Conservation (phyloP, 2,797 vertebrate genomes). For the Mus caroli region DNA sequence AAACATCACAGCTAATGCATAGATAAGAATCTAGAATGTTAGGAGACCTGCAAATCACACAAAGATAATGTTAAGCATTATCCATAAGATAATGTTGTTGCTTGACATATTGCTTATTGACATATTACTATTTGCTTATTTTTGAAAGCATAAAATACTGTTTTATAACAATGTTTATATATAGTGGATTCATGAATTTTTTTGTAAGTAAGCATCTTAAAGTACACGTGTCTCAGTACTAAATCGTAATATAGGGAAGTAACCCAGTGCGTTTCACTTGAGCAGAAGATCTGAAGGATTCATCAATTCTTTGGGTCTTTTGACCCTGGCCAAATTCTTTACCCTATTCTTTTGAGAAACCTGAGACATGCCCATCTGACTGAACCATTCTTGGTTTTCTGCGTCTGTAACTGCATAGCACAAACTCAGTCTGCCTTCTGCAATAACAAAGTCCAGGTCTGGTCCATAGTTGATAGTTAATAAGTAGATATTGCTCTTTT, state of each 20-base stretch:
- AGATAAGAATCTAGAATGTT: background rate
- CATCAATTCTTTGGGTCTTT: background rate
- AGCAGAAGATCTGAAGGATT: background rate
- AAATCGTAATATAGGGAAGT: background rate
- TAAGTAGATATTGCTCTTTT: background rate
- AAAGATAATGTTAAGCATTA: background rate
- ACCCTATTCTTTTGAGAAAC: background rate
- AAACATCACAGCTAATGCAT: background rate
- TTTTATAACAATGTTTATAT: background rate
- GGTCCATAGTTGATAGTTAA: background rate
- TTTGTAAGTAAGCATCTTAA: background rate
- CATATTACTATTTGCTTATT: background rate
- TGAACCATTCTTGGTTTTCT: background rate
- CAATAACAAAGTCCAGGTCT: background rate
- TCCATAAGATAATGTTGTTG: background rate
- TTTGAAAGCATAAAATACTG: background rate
- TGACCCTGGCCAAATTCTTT: background rate
- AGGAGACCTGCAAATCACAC: background rate
- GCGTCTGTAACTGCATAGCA: background rate
- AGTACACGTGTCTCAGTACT: background rate
- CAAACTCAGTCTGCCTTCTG: background rate
- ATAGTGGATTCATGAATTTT: background rate
- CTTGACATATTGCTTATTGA: background rate
- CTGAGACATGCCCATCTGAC: background rate
- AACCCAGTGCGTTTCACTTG: background rate